Base-by-base conservation (phyloP, 1,140 invertebrate genomes). In the Agrypnia vestita region DNA sequence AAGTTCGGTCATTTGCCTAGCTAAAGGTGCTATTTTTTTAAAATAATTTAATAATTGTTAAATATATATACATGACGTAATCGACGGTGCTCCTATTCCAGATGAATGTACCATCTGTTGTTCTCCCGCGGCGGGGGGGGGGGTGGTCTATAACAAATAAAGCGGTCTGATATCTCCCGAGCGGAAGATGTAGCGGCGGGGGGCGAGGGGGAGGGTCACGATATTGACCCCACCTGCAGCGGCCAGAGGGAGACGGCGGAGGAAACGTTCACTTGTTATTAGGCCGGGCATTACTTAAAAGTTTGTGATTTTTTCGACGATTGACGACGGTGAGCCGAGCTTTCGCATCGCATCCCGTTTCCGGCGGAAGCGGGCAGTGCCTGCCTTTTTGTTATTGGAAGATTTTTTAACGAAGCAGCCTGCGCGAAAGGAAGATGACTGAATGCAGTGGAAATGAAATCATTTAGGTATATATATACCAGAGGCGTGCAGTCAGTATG, bases 191-290 rank as follows among this genome's bases (percentile, higher is more conserved):
- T 11, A 53, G 69, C 35, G 15, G 44, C 4, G 67, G 55, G 3
- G 72, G 53, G 25, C 43, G 8, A 53, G n/a, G 53, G 71, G 21
- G 73, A 13, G n/a, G 73, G 55, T 75, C 73, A 75, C 73, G 73
- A 75, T 75, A 44, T 75, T 75, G 73, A 75, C 73, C 73, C 73
- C 43, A 75, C 73, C 55, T 75, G 73, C 73, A 46, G 35, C 44
- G 21, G 73, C 13, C 51, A 19, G n/a, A 12, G 59, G 11, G 12
- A 15, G 21, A 49, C 10, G 17, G 12, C 46, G 47, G 47, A 47
- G 47, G 67, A 47, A 71, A 17, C 67, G 44, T 51, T 17, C 44
- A 12, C 11, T 49, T 51, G 47, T 12, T 71, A 71, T 51, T 51
- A 71, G 44, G 10, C 47, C 17, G 47, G 47, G 47, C 19, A 71